Base-by-base conservation (phyloP, 2,797 vertebrate genomes). In the Micromesistius poutassou region DNA sequence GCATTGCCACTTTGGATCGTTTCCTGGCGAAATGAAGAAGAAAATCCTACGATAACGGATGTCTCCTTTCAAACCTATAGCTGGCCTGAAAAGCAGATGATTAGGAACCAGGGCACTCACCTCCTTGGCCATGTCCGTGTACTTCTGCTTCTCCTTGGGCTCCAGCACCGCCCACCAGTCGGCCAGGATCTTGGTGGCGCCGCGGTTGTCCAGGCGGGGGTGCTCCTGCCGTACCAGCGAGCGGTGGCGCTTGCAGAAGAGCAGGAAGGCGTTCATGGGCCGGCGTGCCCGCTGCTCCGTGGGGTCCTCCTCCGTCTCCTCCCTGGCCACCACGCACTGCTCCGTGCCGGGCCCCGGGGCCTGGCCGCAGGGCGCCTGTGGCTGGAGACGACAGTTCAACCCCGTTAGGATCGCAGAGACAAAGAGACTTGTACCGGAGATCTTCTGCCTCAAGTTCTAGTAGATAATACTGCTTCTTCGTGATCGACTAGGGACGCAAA, bases 51-150 rank as follows among this genome's bases (percentile, higher is more conserved):
- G 9, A n/a, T 25, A n/a, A 62, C 55, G 22, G 22, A 7, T 22
- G 22, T n/a, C 22, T n/a, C 19, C 19, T n/a, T 6, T 62, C 55
- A 62, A 62, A 38, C 19, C 46, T 22, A 5, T 12, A 5, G 28
- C 25, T 22, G n/a, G 10, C 66, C 66, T 12, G 66, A n/a, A 2
- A 70, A 71, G 0, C 8, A 73, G 22, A 6, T 0, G 7, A n/a
- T 25, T 25, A 30, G 25, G 42, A 5, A 14, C 16, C 19, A 1
- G 42, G 30, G 16, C 22, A 35, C 83, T 85, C 72, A 99, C 98
- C 97, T 99, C 98, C 95, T 98, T 99, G 85, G 98, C 98, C 98
- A 99, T 98, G 92, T 99, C 98, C 31, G 97, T 99, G 88, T 99
- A 99, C 87, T 99, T 99, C 91, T 98, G 98, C 89, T 99, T 99